Evolutionary conservation across 1,140 invertebrate genomes (phyloP).

Genomic region (Aleiodes sp.): DNA sequence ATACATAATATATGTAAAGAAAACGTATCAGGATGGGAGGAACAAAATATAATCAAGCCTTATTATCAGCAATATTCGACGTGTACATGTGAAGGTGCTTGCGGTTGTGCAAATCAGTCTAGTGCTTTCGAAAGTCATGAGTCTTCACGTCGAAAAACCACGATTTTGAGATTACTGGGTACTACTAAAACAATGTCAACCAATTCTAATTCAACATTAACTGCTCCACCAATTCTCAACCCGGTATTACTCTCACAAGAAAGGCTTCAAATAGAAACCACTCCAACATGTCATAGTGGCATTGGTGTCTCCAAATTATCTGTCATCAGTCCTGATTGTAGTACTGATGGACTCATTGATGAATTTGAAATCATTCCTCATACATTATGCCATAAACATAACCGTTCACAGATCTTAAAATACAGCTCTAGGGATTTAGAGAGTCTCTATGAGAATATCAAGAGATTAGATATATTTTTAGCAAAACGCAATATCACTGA

Average conservation of each 20-base stretch:
- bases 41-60: background rate
- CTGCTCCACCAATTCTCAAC: slow-evolving; percentile 36
- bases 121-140: background rate
- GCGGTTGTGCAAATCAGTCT: slow-evolving; percentile 47
- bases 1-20: slow-evolving; percentile 41
- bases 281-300: slow-evolving; percentile 49
- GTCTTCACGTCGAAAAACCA: background rate
- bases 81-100: slow-evolving; percentile 58
- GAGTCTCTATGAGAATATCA: slow-evolving; percentile 53
- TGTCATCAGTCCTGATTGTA: slow-evolving; percentile 39
- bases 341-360: slow-evolving; percentile 49
- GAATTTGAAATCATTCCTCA: slow-evolving; percentile 47
- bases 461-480: slow-evolving; percentile 52
- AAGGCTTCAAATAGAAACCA: slow-evolving; percentile 36
- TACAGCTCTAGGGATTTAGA: slow-evolving; percentile 47
- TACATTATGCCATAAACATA: too few species aligned
- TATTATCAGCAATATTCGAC: background rate
- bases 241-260: slow-evolving; percentile 36
- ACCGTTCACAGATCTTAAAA: background rate
- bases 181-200: slow-evolving; percentile 36
- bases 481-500: slow-evolving; percentile 34
- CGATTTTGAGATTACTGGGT: slow-evolving; percentile 47
- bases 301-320: slow-evolving; percentile 46
- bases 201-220: slow-evolving; percentile 38
- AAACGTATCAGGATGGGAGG: slow-evolving; percentile 28